Evolutionary conservation across 1,140 invertebrate species (phyloP), one percentile per base, ranked within the genome.

Genomic region (Solenopsis invicta): DNA sequence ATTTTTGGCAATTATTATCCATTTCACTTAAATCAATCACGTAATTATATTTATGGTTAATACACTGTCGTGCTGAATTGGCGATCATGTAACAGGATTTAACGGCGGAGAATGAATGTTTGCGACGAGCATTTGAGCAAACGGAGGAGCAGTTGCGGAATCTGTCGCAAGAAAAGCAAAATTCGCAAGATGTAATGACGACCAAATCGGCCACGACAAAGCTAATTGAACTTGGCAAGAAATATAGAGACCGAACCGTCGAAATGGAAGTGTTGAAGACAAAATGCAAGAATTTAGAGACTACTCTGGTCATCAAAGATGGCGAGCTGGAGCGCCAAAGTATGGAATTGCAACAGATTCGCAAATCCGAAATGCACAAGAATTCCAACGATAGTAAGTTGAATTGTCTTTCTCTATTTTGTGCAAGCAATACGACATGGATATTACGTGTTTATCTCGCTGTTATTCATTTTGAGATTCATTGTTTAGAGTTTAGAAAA

Each of bases 191-290:
- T n/a, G 3, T 54, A 29, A 37, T 16, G 86, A 16, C 52, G 6
- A 66, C 34, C 1, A 84, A 94, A 56, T 8, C 94, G 48, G 93
- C 91, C 50, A 92, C 92, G 18, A 88, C 90, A 13, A 96, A 96
- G 89, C 94, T 96, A 62, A 93, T 94, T 0, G 95, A 96, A 89
- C 87, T 96, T 18, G 95, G 94, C 75, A 96, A 95, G 88, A 95
- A 94, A 89, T 92, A 95, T 8, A 89, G 95, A 87, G 95, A 96
- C 81, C 94, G 94, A 80, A 94, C 89, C 6, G 92, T 94, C 3
- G 95, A 96, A 91, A 72, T 96, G 6, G 94, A 95, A 88, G 88
- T 85, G 24, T 87, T 91, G 4, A 95, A 94, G 86, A 93, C 92
- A 8, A 95, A 94, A 87, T 95, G 91, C 62, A 92, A 93, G 48